These are phyloP conservation scores for Ptyas mucosa DNA, from an alignment of 2,113 vertebrate genomes.

Conservation along the genomic window DNA sequence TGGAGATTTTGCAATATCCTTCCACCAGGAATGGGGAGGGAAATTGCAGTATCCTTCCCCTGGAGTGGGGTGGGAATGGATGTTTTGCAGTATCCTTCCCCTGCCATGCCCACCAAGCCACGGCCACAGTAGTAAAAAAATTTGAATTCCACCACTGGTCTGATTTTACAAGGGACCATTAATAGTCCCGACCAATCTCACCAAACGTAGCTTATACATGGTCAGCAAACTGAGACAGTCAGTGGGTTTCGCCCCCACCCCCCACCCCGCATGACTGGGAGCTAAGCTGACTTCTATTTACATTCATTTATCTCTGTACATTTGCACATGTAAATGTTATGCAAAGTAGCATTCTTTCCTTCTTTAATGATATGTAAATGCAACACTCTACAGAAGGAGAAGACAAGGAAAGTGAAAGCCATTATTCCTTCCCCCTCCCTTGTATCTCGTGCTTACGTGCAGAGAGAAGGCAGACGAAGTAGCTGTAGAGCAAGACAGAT, in stretches of 20 bases:
- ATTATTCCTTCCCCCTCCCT: background rate
- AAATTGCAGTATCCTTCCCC: too few species aligned
- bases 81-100: too few species aligned
- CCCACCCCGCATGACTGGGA: background rate
- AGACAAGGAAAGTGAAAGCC: background rate
- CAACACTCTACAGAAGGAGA: background rate
- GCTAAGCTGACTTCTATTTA: background rate
- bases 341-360: background rate
- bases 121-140: too few species aligned
- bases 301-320: background rate
- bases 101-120: too few species aligned
- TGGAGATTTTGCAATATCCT: too few species aligned
- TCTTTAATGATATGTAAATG: background rate
- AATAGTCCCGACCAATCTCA: background rate
- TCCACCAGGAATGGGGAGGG: too few species aligned
- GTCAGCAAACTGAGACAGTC: background rate
- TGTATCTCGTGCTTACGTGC: background rate
- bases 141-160: too few species aligned
- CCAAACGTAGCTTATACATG: background rate
- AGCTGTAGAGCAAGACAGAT: background rate
- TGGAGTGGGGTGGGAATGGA: too few species aligned
- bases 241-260: too few species aligned
- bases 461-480: background rate
- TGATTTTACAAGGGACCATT: background rate
- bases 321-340: background rate